Evolutionary conservation across 2,888 invertebrate genomes (phyloP).

Genomic region (Rosalia funebris): DNA sequence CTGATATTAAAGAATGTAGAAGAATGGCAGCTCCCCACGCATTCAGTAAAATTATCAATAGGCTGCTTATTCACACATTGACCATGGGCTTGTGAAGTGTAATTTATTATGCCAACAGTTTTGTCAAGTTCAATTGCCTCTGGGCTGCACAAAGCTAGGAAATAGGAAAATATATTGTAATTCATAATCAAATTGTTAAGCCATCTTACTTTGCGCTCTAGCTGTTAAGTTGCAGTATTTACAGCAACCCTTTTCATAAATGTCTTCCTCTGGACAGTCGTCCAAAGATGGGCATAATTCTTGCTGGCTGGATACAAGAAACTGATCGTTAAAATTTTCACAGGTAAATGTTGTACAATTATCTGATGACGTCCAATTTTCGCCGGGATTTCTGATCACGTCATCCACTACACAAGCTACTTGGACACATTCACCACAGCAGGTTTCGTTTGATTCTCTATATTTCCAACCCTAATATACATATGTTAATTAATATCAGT

Average conservation of each 20-base stretch:
- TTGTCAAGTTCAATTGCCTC: constrained; percentile 65
- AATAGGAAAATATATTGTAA: constrained; percentile 19
- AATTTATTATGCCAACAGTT: constrained; percentile 71
- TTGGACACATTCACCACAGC: constrained; percentile 75
- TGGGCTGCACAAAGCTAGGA: constrained; percentile 69
- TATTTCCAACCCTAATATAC: constrained; percentile 71
- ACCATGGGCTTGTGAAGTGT: constrained; percentile 66
- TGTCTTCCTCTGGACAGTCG: constrained; percentile 68
- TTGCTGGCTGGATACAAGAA: constrained; percentile 59
- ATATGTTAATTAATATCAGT: constrained; percentile 37
- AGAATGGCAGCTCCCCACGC: constrained; percentile 76
- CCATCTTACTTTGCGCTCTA: constrained; percentile 62
- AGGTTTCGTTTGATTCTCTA: constrained; percentile 61
- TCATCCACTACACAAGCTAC: constrained; percentile 70
- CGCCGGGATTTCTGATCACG: constrained; percentile 64
- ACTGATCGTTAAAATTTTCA: constrained; percentile 63
- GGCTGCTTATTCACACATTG: constrained; percentile 72
- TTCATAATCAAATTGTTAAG: constrained; percentile 3
- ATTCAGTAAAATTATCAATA: constrained; percentile 74
- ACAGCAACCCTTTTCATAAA: constrained; percentile 76
- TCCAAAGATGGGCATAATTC: constrained; percentile 72
- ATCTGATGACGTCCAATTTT: constrained; percentile 71
- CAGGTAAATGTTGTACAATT: constrained; percentile 73
- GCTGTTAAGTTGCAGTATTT: constrained; percentile 70
- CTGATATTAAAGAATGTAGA: constrained; percentile 75